Percentiles rank a stretch among this genome's conserved stretches.
Evolutionary conservation across 2,888 invertebrate species (phyloP).

Genomic region (Tipula vernalis): DNA sequence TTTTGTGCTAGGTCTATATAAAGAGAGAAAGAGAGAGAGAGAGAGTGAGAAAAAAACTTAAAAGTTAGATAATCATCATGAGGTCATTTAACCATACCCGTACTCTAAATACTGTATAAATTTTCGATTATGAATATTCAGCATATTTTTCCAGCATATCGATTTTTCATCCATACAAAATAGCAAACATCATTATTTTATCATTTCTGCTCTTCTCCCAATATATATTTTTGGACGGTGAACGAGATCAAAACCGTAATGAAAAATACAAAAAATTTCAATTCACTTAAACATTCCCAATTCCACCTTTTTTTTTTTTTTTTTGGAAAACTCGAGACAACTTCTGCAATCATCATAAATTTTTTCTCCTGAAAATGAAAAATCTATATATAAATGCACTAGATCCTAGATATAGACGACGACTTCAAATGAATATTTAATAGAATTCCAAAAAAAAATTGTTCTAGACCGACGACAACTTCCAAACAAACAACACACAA

Average conservation of each 20-base stretch:
- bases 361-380: neutral
- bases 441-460: neutral
- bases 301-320: neutral
- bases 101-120: neutral
- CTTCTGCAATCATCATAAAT: slow-evolving; percentile 7
- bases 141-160: neutral
- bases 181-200: neutral
- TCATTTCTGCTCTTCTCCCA: neutral
- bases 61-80: neutral
- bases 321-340: neutral
- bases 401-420: neutral
- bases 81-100: neutral
- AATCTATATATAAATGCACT: neutral
- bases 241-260: neutral
- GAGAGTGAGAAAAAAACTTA: neutral
- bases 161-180: neutral
- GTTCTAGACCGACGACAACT: neutral
- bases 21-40: neutral
- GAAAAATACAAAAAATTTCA: neutral
- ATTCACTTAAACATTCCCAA: neutral
- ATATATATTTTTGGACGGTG: neutral
- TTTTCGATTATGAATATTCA: neutral
- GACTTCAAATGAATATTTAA: slow-evolving; percentile 8
- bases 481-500: neutral
- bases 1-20: neutral